A percentile compares a stretch with the other conserved stretches of the same genome.
phyloP scores from a whole-genome alignment of 2,797 vertebrate species.

The Morus bassanus region DNA sequence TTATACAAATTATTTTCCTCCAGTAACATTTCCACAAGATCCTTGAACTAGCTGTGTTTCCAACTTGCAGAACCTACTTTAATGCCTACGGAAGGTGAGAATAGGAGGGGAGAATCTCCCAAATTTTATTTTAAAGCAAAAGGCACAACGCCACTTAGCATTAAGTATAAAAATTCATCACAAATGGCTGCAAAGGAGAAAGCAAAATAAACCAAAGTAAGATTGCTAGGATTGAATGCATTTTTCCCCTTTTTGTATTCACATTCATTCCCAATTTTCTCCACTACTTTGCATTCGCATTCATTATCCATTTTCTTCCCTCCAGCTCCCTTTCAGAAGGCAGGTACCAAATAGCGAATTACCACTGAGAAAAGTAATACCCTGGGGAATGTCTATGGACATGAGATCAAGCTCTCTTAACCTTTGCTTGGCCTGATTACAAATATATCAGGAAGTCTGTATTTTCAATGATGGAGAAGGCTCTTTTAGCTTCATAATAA shows the following conservation, averaged over 20 bases:
- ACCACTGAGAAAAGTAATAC: neutral
- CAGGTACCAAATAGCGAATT: neutral
- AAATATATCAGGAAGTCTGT: neutral
- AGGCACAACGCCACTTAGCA: neutral
- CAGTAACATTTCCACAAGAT: neutral
- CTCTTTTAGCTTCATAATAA: slow-evolving; percentile 13
- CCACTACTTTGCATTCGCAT: neutral
- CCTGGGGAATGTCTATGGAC: neutral
- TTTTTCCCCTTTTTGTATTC: neutral
- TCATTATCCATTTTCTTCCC: neutral
- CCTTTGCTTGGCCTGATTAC: neutral
- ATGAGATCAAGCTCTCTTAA: neutral
- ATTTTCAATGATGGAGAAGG: neutral
- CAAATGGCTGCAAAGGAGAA: neutral
- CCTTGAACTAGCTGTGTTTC: neutral
- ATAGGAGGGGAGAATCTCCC: neutral
- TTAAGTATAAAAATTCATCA: neutral
- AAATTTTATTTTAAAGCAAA: neutral
- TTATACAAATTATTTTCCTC: neutral
- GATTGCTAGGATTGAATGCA: neutral
- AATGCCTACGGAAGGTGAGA: neutral
- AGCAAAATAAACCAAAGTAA: neutral
- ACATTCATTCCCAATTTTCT: neutral
- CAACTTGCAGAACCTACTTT: neutral
- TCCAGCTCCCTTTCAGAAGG: neutral